Percentiles rank a stretch among this genome's conserved stretches.
Conservation (phyloP, 2,888 invertebrate species). For the Diogma glabrata region DNA sequence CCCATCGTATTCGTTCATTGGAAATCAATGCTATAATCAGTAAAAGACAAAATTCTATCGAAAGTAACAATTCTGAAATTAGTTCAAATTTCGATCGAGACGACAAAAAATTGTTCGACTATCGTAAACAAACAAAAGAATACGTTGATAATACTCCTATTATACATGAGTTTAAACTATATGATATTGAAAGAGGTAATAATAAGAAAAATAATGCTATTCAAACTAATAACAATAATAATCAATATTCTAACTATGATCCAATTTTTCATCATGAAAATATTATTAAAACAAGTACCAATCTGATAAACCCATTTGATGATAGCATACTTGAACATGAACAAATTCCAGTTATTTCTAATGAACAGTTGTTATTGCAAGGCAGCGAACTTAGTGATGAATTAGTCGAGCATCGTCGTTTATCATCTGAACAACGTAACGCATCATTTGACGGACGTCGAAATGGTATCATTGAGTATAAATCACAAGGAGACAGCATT, state of each 20-base stretch:
- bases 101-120: slow-evolving; percentile 21
- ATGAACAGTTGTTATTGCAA: not conserved
- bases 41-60: slow-evolving; percentile 33
- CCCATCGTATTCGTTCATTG: not conserved
- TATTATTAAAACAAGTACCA: slow-evolving; percentile 13
- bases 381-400: slow-evolving; percentile 19
- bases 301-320: slow-evolving; percentile 14
- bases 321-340: not conserved
- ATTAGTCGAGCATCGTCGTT: slow-evolving; percentile 30
- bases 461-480: slow-evolving; percentile 31
- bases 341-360: not conserved
- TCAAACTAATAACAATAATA: not conserved
- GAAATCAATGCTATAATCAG: not conserved
- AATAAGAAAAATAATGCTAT: slow-evolving; percentile 4
- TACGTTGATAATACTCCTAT: slow-evolving; percentile 7
- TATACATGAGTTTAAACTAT: slow-evolving; percentile 3
- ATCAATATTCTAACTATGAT: slow-evolving; percentile 7
- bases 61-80: slow-evolving; percentile 37
- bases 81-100: slow-evolving; percentile 29
- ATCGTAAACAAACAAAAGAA: slow-evolving; percentile 22
- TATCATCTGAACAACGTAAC: slow-evolving; percentile 31
- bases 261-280: not conserved
- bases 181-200: slow-evolving; percentile 6
- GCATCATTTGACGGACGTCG: slow-evolving; percentile 33
- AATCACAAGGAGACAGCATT: slow-evolving; percentile 1